phyloP scores from a whole-genome alignment of 2,797 vertebrate species.

The Trachops cirrhosus region DNA sequence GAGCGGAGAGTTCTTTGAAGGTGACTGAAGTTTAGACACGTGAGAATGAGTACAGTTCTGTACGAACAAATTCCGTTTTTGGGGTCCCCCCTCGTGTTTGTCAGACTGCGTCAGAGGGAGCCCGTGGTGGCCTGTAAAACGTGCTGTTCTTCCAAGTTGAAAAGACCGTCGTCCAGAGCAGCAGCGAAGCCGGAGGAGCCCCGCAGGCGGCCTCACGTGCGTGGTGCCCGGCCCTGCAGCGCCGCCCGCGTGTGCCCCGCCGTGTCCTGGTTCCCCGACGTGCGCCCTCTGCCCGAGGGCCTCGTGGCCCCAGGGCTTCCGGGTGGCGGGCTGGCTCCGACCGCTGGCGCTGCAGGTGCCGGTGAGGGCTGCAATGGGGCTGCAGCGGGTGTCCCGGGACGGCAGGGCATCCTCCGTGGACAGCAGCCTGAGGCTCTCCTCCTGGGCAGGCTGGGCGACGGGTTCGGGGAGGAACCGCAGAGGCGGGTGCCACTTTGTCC shows the following conservation, averaged over 20 bases:
- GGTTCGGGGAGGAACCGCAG: not conserved
- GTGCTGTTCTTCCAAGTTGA: accelerated
- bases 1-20: accelerated
- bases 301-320: not conserved
- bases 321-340: not conserved
- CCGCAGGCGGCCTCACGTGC: accelerated
- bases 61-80: accelerated
- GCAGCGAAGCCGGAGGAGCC: accelerated
- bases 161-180: not conserved
- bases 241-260: too few relatives aligned
- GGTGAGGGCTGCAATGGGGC: not conserved
- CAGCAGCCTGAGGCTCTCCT: not conserved
- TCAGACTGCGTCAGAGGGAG: not conserved
- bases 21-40: too few relatives aligned
- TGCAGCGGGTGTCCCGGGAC: not conserved
- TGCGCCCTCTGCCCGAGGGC: not conserved
- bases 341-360: not conserved
- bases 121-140: not conserved
- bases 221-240: not conserved
- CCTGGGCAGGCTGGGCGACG: not conserved
- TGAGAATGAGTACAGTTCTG: accelerated
- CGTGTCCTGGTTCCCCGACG: not conserved
- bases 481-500: not conserved
- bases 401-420: too few relatives aligned
- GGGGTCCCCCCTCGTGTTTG: not conserved